These are phyloP conservation scores for Dendrocopos noguchii DNA, from an alignment of 2,113 vertebrate genomes.

Conservation along the genomic window DNA sequence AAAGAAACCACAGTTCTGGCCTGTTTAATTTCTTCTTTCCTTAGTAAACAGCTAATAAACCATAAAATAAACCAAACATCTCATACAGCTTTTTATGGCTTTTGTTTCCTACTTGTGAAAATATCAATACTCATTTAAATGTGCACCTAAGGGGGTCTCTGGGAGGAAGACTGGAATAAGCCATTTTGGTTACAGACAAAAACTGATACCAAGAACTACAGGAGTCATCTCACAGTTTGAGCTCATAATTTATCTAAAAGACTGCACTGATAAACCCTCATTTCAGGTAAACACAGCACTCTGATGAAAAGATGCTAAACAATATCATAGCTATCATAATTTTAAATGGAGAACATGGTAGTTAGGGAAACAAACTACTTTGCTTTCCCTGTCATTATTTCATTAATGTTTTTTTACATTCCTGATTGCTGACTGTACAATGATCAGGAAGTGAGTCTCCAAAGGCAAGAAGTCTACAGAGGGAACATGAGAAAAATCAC, in stretches of 20 bases:
- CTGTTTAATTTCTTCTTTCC: slow-evolving; percentile 55
- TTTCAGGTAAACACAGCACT: background rate
- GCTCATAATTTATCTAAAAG: background rate
- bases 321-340: background rate
- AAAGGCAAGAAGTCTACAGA: background rate
- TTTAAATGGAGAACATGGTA: background rate
- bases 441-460: background rate
- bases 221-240: background rate
- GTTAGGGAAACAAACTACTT: background rate
- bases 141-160: background rate
- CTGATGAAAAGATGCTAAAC: background rate
- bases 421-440: background rate
- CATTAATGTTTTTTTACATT: background rate
- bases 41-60: slow-evolving; percentile 63
- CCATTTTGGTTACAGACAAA: background rate
- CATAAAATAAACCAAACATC: slow-evolving; percentile 33
- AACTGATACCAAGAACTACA: background rate
- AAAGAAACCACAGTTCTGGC: slow-evolving; percentile 52
- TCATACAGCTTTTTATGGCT: slow-evolving; percentile 11
- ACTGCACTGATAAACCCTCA: background rate
- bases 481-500: background rate
- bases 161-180: background rate
- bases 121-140: background rate
- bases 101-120: background rate
- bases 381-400: background rate